These are phyloP conservation scores for Coregonus sp. DNA, from an alignment of 2,797 vertebrate species.

Conservation along the genomic window DNA sequence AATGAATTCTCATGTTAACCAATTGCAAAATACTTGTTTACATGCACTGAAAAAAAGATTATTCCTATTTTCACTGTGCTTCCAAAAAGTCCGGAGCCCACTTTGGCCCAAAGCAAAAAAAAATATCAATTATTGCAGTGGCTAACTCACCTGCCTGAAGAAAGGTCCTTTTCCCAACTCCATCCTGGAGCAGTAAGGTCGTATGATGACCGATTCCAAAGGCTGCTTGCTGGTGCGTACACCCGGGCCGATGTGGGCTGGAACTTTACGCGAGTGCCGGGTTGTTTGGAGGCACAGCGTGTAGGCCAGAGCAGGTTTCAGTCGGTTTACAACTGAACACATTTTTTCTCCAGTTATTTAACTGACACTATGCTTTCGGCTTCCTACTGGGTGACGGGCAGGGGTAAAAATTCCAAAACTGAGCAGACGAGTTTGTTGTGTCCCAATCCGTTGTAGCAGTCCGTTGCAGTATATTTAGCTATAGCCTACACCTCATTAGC, in stretches of 20 bases:
- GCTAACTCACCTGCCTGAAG: constrained; percentile 69
- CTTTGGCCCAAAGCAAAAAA: too few relatives aligned
- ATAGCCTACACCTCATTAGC: not conserved
- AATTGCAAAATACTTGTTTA: too few relatives aligned
- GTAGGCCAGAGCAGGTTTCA: constrained; percentile 40
- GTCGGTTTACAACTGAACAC: constrained; percentile 49
- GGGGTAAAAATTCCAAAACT: not conserved
- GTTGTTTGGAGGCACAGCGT: constrained; percentile 24
- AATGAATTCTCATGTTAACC: too few relatives aligned
- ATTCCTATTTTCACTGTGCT: too few relatives aligned
- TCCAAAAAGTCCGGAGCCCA: too few relatives aligned
- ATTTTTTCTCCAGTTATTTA: constrained; percentile 29
- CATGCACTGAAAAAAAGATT: too few relatives aligned
- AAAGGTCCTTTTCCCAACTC: constrained; percentile 47
- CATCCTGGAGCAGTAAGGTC: constrained; percentile 54
- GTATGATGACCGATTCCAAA: constrained; percentile 9
- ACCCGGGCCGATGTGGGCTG: constrained; percentile 27
- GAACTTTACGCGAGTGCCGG: constrained; percentile 31
- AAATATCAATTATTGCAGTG: not conserved
- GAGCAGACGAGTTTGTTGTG: constrained; percentile 1
- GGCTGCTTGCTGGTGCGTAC: not conserved
- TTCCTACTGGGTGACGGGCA: not conserved
- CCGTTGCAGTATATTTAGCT: too few relatives aligned
- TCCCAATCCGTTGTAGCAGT: not conserved
- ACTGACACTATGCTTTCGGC: not conserved